These are phyloP conservation scores for Columba livia DNA, from an alignment of 2,113 vertebrate species.

Conservation along the genomic window DNA sequence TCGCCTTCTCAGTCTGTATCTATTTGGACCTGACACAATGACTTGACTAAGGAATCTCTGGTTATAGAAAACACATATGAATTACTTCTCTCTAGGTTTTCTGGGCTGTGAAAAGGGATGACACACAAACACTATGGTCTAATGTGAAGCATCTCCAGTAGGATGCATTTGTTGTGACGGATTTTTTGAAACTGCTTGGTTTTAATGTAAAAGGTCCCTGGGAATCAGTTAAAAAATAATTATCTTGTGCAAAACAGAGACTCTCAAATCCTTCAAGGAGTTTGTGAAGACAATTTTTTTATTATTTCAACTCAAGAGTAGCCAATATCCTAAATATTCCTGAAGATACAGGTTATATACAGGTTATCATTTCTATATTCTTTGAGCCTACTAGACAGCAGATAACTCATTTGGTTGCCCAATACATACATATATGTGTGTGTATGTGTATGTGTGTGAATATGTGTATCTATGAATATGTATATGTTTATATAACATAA, in stretches of 20 bases:
- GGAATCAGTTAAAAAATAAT: not conserved
- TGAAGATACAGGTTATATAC: not conserved
- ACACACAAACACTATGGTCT: not conserved
- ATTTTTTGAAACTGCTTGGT: not conserved
- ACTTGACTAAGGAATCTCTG: not conserved
- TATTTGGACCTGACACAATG: not conserved
- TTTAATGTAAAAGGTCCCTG: not conserved
- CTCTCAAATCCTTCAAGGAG: not conserved
- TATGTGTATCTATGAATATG: not conserved
- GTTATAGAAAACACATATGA: not conserved
- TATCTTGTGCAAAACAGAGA: not conserved
- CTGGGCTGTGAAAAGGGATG: not conserved
- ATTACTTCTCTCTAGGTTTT: not conserved
- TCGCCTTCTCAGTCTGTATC: not conserved
- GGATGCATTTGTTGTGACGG: no score
- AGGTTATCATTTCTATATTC: not conserved
- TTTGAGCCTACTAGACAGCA: not conserved
- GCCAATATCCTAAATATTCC: not conserved
- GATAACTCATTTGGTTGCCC: not conserved
- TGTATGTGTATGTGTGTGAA: not conserved
- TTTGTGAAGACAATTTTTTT: not conserved
- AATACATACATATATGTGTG: not conserved
- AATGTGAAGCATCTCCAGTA: not conserved
- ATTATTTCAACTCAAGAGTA: not conserved
- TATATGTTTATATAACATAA: not conserved